phyloP scores from a whole-genome alignment of 1,140 invertebrate species.

The Palaemon carinicauda region DNA sequence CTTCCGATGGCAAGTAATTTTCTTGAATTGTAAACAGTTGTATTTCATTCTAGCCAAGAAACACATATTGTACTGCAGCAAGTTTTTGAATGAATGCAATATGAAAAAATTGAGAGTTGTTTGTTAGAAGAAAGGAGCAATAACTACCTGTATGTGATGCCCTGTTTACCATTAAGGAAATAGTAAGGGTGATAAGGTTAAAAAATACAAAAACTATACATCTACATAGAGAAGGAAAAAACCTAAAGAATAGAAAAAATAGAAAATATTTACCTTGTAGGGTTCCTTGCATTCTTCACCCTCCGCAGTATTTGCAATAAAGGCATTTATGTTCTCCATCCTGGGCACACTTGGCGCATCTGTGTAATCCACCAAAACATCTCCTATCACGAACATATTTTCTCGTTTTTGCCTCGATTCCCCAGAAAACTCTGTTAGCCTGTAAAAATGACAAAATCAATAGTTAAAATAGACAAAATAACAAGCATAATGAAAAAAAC shows the following conservation, averaged over 20 bases:
- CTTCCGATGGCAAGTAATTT: too few species aligned
- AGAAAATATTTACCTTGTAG: slow-evolving; percentile 21
- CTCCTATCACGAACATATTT: slow-evolving; percentile 45
- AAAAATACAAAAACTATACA: too few species aligned
- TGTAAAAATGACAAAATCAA: neutral
- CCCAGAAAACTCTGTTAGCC: slow-evolving; percentile 32
- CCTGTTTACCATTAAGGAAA: neutral
- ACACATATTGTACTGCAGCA: too few species aligned
- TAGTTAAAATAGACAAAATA: too few species aligned
- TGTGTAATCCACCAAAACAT: slow-evolving; percentile 43
- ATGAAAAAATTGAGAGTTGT: too few species aligned
- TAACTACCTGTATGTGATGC: neutral
- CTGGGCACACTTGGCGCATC: neutral
- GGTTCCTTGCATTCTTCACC: slow-evolving; percentile 19
- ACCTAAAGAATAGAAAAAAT: neutral
- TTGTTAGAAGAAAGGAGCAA: too few species aligned
- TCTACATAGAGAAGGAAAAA: too few species aligned
- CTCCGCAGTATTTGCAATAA: neutral
- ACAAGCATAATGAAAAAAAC: too few species aligned
- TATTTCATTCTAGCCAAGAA: too few species aligned
- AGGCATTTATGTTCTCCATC: neutral
- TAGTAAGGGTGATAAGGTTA: neutral
- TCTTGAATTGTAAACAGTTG: too few species aligned
- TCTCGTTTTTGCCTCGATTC: slow-evolving; percentile 4
- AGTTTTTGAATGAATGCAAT: too few species aligned